Percentiles rank a stretch among this genome's conserved stretches.
Evolutionary conservation across 2,888 invertebrate species (phyloP).

Genomic region (Dasypogon diadema): DNA sequence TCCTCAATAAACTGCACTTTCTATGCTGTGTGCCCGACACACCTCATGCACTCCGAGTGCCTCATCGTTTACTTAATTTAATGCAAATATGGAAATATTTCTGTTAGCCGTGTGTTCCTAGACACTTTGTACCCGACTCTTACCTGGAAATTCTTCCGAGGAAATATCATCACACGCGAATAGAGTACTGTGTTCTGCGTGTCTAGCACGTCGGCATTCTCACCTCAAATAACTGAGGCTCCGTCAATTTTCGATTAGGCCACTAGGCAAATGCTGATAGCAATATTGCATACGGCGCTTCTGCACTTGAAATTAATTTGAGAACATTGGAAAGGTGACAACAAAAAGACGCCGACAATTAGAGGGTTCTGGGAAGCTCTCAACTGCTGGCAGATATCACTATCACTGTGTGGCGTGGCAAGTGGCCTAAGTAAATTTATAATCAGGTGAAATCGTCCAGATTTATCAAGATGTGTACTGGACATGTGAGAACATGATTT

Average conservation of each 20-base stretch:
- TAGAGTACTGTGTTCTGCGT: background rate
- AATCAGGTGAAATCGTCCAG: conserved; percentile 61
- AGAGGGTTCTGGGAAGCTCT: conserved; percentile 30
- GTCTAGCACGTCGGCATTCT: conserved; percentile 2
- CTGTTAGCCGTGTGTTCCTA: conserved; percentile 6
- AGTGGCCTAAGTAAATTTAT: background rate
- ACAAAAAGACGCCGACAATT: conserved; percentile 35
- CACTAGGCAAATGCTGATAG: background rate
- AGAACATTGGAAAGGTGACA: conserved; percentile 28
- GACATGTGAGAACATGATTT: conserved; percentile 66
- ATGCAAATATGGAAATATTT: conserved; percentile 39
- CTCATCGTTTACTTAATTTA: conserved; percentile 37
- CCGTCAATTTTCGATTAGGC: conserved; percentile 41
- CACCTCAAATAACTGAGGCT: no score
- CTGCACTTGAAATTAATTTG: conserved; percentile 45
- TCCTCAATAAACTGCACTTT: conserved; percentile 32
- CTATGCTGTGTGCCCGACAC: conserved; percentile 26
- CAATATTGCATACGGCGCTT: conserved; percentile 28
- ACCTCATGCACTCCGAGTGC: conserved; percentile 37
- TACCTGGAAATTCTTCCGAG: background rate
- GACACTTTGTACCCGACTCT: background rate
- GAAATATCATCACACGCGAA: conserved; percentile 6
- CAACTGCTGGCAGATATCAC: conserved; percentile 3
- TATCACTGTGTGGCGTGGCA: conserved; percentile 18
- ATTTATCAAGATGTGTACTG: conserved; percentile 55